Evolutionary conservation across 2,888 invertebrate species (phyloP).

Genomic region (Hypena proboscidalis): DNA sequence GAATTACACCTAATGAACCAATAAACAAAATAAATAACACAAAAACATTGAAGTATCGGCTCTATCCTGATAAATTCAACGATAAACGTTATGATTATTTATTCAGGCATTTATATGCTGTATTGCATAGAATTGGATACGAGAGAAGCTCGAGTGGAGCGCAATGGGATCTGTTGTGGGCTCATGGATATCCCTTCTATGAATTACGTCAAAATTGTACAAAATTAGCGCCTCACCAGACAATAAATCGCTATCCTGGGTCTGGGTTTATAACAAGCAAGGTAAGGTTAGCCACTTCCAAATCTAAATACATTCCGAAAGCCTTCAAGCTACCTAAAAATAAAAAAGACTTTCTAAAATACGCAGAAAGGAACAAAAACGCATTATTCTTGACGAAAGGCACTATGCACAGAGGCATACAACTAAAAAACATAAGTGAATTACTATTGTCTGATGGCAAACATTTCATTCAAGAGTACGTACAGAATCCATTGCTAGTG

Average conservation of each 20-base stretch:
- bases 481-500: constrained; percentile 94
- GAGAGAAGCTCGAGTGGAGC: constrained; percentile 80
- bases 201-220: constrained; percentile 78
- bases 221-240: constrained; percentile 89
- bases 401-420: constrained; percentile 95
- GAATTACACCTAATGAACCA: constrained; percentile 51
- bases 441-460: constrained; percentile 89
- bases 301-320: constrained; percentile 92
- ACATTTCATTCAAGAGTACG: constrained; percentile 96
- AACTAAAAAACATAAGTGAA: constrained; percentile 88
- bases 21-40: constrained; percentile 31
- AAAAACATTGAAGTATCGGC: constrained; percentile 78
- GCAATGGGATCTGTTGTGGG: constrained; percentile 96
- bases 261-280: constrained; percentile 97
- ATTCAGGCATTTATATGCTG: constrained; percentile 92
- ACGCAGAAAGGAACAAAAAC: constrained; percentile 87
- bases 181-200: constrained; percentile 96
- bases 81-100: constrained; percentile 87
- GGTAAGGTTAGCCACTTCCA: constrained; percentile 92
- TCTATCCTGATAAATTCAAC: constrained; percentile 81
- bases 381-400: constrained; percentile 95
- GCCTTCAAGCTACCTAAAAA: constrained; percentile 95
- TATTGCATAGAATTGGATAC: constrained; percentile 92
- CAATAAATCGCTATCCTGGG: constrained; percentile 97
- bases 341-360: constrained; percentile 88